Base-by-base conservation (phyloP, 1,140 invertebrate species). In the Sarcophaga bullata region DNA sequence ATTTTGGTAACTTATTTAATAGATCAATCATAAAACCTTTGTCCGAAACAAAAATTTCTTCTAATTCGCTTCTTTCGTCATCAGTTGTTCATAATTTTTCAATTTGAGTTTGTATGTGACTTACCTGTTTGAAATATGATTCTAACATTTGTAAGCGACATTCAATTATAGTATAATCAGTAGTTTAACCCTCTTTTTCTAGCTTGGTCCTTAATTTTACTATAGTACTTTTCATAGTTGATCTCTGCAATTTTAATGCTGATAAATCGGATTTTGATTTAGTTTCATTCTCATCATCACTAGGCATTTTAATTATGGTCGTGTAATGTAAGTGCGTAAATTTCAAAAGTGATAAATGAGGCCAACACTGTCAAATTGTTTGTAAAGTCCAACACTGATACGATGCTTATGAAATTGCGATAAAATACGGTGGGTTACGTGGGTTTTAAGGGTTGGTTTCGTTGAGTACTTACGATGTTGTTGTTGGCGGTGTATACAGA, bases 1-100 rank as follows among this genome's bases (percentile, higher is more conserved):
- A 82, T 13, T 47, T 62, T 9, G 81, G 80, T 68, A 68, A 48
- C 52, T 58, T 25, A 73, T 25, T 58, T 82, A 15, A 83, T 6
- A 80, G 72, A 72, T 72, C 78, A 9, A 83, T 9, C 46, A 72
- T 72, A 37, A 49, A 68, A 73, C 17, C 37, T 37, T 80, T 75
- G n/a, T 15, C 46, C 11, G 52, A 11, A 15, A 58, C n/a, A 58
- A 58, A 58, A 58, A 58, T 13, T 58, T 58, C 52, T 15, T 58
- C 52, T 58, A 58, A 58, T 15, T 58, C 52, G 6, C 11, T 58
- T 15, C 52, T 11, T 11, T 15, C 52, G 10, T 54, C 52, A 54
- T 54, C 52, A 6, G 52, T 15, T 15, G 52, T 11, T 11, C n/a
- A 0, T 58, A 58, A 58, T 6, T 15, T 11, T 58, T 58, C 52